Conservation (phyloP, 1,140 invertebrate genomes). For the Homarus americanus region DNA sequence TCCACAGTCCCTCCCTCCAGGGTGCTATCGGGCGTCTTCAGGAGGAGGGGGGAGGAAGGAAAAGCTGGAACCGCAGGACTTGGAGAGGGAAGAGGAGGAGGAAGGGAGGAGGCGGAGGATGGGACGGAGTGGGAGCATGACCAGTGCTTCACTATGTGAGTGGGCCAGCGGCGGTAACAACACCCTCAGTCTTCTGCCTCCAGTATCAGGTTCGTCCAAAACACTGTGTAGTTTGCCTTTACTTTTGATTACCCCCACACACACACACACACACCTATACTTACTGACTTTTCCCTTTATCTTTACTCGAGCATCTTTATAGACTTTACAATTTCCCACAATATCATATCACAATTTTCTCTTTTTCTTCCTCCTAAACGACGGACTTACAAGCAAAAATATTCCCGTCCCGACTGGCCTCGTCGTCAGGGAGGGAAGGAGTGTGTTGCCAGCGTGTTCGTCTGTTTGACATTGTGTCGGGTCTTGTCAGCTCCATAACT, state of each 20-base stretch:
- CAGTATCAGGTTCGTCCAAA: constrained; percentile 48
- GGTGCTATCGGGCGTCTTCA: constrained; percentile 55
- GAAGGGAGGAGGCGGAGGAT: constrained; percentile 3
- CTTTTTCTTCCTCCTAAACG: no score
- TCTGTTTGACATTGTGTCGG: no score
- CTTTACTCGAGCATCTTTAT: no score
- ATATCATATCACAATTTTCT: no score
- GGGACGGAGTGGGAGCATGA: constrained; percentile 21
- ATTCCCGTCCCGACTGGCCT: no score
- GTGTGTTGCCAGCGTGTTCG: no score
- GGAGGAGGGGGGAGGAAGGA: constrained; percentile 41
- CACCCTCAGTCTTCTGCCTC: constrained; percentile 61
- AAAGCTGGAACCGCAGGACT: constrained; percentile 25
- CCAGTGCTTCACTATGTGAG: constrained; percentile 53
- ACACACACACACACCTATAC: neutral
- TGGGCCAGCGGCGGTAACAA: constrained; percentile 61
- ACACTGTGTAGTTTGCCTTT: no score
- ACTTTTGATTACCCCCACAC: no score
- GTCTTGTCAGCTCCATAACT: no score
- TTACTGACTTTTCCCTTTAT: neutral
- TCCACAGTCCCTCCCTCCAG: constrained; percentile 51
- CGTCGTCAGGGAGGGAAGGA: no score
- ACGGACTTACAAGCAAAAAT: no score
- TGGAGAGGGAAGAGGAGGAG: constrained; percentile 5
- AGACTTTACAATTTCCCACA: no score